phyloP scores from a whole-genome alignment of 1,140 invertebrate genomes.

The Heliconius himera region DNA sequence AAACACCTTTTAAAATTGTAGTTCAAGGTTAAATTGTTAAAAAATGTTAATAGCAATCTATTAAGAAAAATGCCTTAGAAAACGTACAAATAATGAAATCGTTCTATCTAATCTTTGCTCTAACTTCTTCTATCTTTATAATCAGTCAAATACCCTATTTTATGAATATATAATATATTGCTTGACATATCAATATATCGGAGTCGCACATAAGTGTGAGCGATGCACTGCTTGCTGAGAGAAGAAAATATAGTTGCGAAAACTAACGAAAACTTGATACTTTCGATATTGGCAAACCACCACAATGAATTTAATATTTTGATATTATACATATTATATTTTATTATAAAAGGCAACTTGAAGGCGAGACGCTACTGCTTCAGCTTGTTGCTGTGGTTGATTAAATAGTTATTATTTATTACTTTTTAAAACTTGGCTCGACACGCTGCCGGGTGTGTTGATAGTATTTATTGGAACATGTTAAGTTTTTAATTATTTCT shows the following conservation, averaged over 20 bases:
- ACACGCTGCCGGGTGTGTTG: background rate
- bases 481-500: slow-evolving; percentile 50
- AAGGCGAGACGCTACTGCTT: slow-evolving; percentile 65
- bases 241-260: slow-evolving; percentile 35
- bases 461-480: slow-evolving; percentile 49
- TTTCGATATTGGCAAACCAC: slow-evolving; percentile 78
- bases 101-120: background rate
- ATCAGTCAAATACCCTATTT: slow-evolving; percentile 38
- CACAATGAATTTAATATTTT: slow-evolving; percentile 71
- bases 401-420: slow-evolving; percentile 32
- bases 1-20: background rate
- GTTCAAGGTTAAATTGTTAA: background rate
- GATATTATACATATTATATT: slow-evolving; percentile 55
- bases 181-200: slow-evolving; percentile 66
- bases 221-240: slow-evolving; percentile 70
- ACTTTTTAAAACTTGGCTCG: no score
- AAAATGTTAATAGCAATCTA: background rate
- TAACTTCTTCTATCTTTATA: background rate
- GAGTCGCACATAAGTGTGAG: slow-evolving; percentile 64
- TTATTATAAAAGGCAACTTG: slow-evolving; percentile 45
- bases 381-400: slow-evolving; percentile 69
- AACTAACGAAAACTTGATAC: slow-evolving; percentile 48
- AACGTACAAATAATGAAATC: slow-evolving; percentile 5
- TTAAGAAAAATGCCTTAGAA: slow-evolving; percentile 3
- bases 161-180: slow-evolving; percentile 50